A percentile compares a stretch with the other conserved stretches of the same genome.
Evolutionary conservation across 2,888 invertebrate genomes (phyloP).

Genomic region (Dusona sp.): DNA sequence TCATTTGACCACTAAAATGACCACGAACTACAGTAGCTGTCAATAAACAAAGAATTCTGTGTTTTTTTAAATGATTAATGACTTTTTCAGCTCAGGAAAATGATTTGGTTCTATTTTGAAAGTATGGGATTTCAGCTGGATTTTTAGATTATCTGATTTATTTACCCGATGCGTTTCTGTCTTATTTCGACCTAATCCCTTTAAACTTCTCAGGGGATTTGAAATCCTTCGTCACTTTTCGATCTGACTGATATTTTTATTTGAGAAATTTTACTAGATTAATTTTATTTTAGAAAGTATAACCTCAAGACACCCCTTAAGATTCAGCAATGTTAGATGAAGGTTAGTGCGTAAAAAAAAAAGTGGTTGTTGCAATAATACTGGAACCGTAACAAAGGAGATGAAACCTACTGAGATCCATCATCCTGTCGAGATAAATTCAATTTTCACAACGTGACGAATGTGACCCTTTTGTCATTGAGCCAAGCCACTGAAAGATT

Average conservation of each 20-base stretch:
- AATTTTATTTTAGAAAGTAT: not conserved
- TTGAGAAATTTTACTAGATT: not conserved
- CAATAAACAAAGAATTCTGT: not conserved
- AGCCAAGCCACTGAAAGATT: conserved; percentile 29
- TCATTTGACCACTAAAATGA: not conserved
- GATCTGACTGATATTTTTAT: not conserved
- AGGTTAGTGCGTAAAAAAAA: conserved; percentile 4
- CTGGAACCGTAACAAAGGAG: conserved; percentile 34
- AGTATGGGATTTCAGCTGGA: not conserved
- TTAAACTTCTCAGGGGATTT: not conserved
- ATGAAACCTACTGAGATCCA: conserved; percentile 48
- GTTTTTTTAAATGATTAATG: not conserved
- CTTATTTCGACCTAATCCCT: not conserved
- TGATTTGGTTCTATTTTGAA: not conserved
- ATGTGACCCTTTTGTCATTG: conserved; percentile 55
- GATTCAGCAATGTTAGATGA: not conserved
- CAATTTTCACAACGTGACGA: conserved; percentile 63
- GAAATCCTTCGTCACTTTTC: not conserved
- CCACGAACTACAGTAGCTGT: not conserved
- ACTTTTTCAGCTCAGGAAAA: not conserved
- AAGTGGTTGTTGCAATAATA: conserved; percentile 15
- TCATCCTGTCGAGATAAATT: conserved; percentile 63
- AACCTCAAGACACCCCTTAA: not conserved
- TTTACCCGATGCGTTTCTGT: not conserved
- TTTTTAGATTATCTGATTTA: not conserved